Percentiles rank a stretch among this genome's conserved stretches.
Conservation (phyloP, 1,140 invertebrate genomes). For the Phymastichus coffea region DNA sequence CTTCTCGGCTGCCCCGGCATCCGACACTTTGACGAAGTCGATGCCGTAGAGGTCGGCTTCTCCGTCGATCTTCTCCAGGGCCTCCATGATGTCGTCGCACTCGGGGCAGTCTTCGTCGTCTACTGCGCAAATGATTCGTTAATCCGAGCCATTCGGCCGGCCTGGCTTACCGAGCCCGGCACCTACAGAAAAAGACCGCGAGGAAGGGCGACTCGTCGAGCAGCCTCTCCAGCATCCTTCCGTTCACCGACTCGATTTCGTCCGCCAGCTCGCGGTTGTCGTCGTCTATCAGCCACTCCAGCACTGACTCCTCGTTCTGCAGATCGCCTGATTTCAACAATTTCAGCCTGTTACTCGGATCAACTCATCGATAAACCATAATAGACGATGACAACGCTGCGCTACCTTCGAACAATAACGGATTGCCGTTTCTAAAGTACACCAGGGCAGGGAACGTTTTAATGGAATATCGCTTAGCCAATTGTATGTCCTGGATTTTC, state of each 20-base stretch:
- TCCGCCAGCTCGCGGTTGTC: conserved; percentile 91
- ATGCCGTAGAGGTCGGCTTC: conserved; percentile 92
- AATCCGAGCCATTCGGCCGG: background rate
- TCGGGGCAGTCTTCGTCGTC: conserved; percentile 90
- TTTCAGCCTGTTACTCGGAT: background rate
- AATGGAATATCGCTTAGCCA: conserved; percentile 91
- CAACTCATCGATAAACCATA: background rate
- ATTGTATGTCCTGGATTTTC: conserved; percentile 87
- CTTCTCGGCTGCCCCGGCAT: conserved; percentile 76
- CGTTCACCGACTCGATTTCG: conserved; percentile 92
- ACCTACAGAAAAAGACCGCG: conserved; percentile 91
- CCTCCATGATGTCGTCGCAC: conserved; percentile 84
- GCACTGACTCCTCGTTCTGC: conserved; percentile 85
- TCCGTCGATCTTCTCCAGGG: conserved; percentile 89
- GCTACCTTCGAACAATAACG: conserved; percentile 81
- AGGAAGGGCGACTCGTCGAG: conserved; percentile 85
- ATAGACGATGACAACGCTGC: background rate
- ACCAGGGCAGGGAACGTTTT: conserved; percentile 92
- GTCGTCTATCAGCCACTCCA: conserved; percentile 93
- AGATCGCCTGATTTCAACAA: conserved; percentile 67
- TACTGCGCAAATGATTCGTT: conserved; percentile 47
- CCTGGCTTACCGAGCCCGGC: background rate
- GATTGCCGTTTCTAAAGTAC: conserved; percentile 92
- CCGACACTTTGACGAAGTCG: conserved; percentile 93
- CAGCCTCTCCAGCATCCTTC: conserved; percentile 84